phyloP scores from a whole-genome alignment of 2,888 invertebrate genomes.

The Spilosoma lubricipeda region DNA sequence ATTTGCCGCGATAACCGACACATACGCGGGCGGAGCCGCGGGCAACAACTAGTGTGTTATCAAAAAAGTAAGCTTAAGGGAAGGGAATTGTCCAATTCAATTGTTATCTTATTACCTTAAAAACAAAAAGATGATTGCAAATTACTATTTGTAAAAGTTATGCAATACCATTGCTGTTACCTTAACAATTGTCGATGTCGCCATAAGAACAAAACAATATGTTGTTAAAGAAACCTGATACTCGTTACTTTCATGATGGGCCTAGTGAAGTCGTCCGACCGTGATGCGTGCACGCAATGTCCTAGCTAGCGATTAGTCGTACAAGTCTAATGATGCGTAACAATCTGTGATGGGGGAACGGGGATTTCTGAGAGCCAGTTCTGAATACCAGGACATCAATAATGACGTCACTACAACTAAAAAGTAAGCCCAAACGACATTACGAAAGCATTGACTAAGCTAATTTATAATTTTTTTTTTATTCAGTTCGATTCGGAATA shows the following conservation, averaged over 20 bases:
- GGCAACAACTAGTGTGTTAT: too few species aligned
- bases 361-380: constrained; percentile 54
- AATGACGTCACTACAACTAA: constrained; percentile 45
- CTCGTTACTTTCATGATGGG: constrained; percentile 33
- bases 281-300: constrained; percentile 47
- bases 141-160: constrained; percentile 10
- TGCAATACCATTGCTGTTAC: constrained; percentile 22
- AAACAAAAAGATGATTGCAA: constrained; percentile 13
- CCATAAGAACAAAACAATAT: constrained; percentile 27
- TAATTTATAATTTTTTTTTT: constrained; percentile 14
- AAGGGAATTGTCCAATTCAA: background rate
- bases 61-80: background rate
- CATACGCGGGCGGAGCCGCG: too few species aligned
- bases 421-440: constrained; percentile 44
- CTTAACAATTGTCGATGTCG: constrained; percentile 19
- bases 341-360: constrained; percentile 51
- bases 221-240: constrained; percentile 34
- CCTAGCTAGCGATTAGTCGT: constrained; percentile 43
- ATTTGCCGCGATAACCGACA: too few species aligned
- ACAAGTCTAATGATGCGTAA: constrained; percentile 58
- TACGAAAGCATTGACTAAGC: constrained; percentile 35
- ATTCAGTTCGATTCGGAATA: background rate
- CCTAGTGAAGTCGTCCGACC: constrained; percentile 33
- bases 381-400: constrained; percentile 61
- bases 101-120: constrained; percentile 1